Evolutionary conservation across 1,140 invertebrate genomes (phyloP).

Genomic region (Apolygus lucorum): DNA sequence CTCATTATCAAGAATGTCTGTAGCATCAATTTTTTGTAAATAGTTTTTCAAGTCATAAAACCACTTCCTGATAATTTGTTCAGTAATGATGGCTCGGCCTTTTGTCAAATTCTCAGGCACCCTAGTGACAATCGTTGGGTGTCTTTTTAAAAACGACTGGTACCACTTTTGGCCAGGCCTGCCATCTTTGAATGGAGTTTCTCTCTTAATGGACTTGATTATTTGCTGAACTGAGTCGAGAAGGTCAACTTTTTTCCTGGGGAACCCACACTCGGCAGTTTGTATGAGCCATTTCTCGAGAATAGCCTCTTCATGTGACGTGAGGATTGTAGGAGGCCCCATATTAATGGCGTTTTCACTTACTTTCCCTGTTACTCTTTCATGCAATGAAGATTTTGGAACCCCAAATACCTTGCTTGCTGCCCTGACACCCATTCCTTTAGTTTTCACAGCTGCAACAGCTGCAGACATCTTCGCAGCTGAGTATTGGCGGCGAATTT

Average conservation of each 20-base stretch:
- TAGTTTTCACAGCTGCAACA: not conserved
- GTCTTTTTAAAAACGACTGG: conserved; percentile 20
- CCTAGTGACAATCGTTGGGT: conserved; percentile 21
- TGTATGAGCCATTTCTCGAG: conserved; percentile 15
- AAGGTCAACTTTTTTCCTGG: conserved; percentile 19
- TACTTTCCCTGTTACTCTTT: not conserved
- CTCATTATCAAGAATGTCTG: not conserved
- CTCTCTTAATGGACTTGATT: conserved; percentile 1
- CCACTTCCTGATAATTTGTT: conserved; percentile 28
- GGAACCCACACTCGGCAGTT: conserved; percentile 21
- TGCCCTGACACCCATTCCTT: not conserved
- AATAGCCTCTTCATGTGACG: not conserved
- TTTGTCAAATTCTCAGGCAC: conserved; percentile 5
- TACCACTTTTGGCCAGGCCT: conserved; percentile 29
- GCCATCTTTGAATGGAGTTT: conserved; percentile 25
- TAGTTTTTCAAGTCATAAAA: conserved; percentile 25
- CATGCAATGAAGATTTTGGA: not conserved
- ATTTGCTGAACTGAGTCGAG: conserved; percentile 27
- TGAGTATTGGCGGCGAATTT: not conserved
- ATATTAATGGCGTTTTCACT: not conserved
- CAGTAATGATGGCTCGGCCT: conserved; percentile 22
- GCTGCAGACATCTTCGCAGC: not conserved
- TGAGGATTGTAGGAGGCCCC: not conserved
- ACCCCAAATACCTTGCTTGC: not conserved
- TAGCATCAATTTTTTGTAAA: not conserved